Evolutionary conservation across 2,888 invertebrate genomes (phyloP).

Genomic region (Apamea crenata): DNA sequence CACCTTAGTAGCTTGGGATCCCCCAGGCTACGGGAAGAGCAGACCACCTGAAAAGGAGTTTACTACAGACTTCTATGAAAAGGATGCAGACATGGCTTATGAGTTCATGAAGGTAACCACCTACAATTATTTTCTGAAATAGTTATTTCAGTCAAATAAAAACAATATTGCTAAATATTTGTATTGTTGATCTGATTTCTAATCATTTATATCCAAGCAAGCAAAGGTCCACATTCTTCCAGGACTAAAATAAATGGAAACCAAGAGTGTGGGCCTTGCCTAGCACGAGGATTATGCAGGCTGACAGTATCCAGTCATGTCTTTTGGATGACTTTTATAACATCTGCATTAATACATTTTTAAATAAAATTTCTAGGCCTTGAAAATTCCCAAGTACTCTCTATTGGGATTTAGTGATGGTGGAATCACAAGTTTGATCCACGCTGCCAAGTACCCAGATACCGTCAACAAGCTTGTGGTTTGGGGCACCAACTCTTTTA

Average conservation of each 20-base stretch:
- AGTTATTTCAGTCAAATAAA: background rate
- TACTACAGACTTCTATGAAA: conserved; percentile 92
- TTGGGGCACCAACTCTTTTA: conserved; percentile 94
- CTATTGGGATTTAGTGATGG: conserved; percentile 98
- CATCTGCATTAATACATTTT: background rate
- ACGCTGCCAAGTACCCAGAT: conserved; percentile 93
- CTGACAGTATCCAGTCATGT: background rate
- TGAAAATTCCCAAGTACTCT: conserved; percentile 93
- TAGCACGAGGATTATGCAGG: background rate
- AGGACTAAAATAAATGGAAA: background rate
- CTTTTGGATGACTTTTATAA: background rate
- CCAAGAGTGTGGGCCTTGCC: background rate
- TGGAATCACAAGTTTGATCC: conserved; percentile 94
- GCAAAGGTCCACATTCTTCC: background rate
- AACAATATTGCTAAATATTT: background rate
- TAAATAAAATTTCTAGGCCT: conserved; percentile 79
- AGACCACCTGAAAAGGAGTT: conserved; percentile 94
- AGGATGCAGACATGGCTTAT: conserved; percentile 93
- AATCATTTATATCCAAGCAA: background rate
- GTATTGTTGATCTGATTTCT: background rate
- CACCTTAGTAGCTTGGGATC: conserved; percentile 94
- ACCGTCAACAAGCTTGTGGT: conserved; percentile 93
- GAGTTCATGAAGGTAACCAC: conserved; percentile 92
- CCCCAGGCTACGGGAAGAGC: conserved; percentile 96
- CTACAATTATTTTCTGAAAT: background rate